Base-by-base conservation (phyloP, 2,888 invertebrate genomes). In the Pilophorus perplexus region DNA sequence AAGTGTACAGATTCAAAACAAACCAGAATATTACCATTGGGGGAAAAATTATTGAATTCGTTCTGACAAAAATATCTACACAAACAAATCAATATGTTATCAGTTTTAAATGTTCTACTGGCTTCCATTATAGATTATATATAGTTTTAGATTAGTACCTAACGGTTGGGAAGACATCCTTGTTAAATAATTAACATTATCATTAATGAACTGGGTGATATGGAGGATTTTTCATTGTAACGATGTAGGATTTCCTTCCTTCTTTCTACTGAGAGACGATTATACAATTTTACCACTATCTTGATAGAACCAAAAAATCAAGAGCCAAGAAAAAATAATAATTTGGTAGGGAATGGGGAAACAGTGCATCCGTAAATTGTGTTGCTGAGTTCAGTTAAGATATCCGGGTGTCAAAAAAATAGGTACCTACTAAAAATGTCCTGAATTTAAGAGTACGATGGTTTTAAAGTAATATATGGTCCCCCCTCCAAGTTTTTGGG, bases 81-180 rank as follows among this genome's bases (percentile, higher is more conserved):
- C 40, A 40, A 59, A 67, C 48, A 55, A 55, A 68, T 67, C 50
- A 57, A 67, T 67, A 59, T 60, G 67, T 67, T 69, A 64, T 67
- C 64, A 64, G 67, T 69, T 67, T 67, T 64, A 69, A 69, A 69
- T 67, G 69, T 67, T 69, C 69, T 67, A 69, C 69, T 67, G 69
- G 69, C 69, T 69, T 69, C 69, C 69, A 67, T 44, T 46, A 62
- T 62, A 59, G 59, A 59, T 67, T 68, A 68, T 65, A 46, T 65
- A 66, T 69, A 69, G 67, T 46, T 16, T 68, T 69, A 69, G 68
- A 66, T 48, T 69, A 69, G 68, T 57, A 48, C 64, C 25, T 54
- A 65, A 52, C 23, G 46, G 46, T 46, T 46, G 46, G 23, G 23
- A 52, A 52, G 5, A 28, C 27, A 52, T 52, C 28, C 52, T 52